Percentiles rank a stretch among this genome's conserved stretches.
These are phyloP conservation scores for Cryptocheilus praepositus DNA, from an alignment of 2,888 invertebrate genomes.

Conservation along the genomic window DNA sequence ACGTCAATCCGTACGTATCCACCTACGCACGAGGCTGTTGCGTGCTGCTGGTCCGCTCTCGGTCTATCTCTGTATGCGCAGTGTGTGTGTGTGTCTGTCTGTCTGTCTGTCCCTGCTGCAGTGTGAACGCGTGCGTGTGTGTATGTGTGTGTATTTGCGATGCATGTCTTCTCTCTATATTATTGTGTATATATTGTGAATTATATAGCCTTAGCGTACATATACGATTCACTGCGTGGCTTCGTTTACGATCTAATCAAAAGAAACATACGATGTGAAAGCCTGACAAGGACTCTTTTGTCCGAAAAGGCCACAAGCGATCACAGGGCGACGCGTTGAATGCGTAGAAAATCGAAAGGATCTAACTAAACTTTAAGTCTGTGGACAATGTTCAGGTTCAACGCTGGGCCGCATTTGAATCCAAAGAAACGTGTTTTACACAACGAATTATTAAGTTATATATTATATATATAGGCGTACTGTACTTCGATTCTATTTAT, in stretches of 20 bases:
- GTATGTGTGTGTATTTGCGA: conserved; percentile 7
- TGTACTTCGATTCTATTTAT: conserved; percentile 48
- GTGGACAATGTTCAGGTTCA: conserved; percentile 9
- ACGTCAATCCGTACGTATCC: background rate
- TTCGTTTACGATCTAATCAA: background rate
- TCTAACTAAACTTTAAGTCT: conserved; percentile 7
- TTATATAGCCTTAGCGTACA: conserved; percentile 12
- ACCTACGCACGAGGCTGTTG: conserved; percentile 8
- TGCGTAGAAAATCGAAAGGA: conserved; percentile 7
- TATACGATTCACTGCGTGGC: background rate
- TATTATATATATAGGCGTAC: conserved; percentile 29
- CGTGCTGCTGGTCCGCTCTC: too few relatives aligned
- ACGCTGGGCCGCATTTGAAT: conserved; percentile 37
- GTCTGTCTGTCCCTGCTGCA: too few relatives aligned
- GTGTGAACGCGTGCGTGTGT: too few relatives aligned
- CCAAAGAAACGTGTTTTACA: conserved; percentile 56
- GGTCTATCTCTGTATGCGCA: too few relatives aligned
- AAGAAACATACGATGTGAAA: background rate
- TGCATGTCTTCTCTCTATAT: background rate
- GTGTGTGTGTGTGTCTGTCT: too few relatives aligned
- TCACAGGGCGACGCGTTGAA: background rate
- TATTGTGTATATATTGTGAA: conserved; percentile 29
- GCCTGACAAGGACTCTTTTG: background rate
- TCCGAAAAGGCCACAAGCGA: too few relatives aligned
- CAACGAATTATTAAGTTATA: conserved; percentile 61